These are phyloP conservation scores for Diplazon laetatorius DNA, from an alignment of 2,888 invertebrate genomes.

Conservation along the genomic window DNA sequence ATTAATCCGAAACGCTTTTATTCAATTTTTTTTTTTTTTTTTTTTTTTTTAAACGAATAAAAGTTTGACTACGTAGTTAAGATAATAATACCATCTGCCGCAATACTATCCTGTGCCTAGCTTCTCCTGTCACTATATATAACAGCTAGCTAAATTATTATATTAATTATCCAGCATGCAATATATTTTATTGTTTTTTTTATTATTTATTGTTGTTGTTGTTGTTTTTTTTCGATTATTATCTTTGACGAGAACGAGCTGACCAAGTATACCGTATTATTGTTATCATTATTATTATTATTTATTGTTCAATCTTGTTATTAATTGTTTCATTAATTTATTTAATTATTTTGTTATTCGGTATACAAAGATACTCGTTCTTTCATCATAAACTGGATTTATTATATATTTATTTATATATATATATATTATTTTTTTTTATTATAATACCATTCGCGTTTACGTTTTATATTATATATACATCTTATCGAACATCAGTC, in stretches of 20 bases:
- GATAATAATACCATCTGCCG: constrained; percentile 76
- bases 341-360: no score
- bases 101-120: constrained; percentile 82
- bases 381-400: constrained; percentile 13
- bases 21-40: no score
- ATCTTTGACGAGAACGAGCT: constrained; percentile 42
- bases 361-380: constrained; percentile 30
- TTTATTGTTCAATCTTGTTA: constrained; percentile 46
- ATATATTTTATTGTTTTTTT: no score
- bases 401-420: constrained; percentile 27
- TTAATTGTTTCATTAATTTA: constrained; percentile 32
- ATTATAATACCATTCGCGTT: constrained; percentile 43
- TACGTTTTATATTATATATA: constrained; percentile 48
- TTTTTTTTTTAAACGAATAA: no score
- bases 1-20: no score
- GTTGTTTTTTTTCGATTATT: constrained; percentile 62
- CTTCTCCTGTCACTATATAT: constrained; percentile 83
- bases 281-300: constrained; percentile 45
- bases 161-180: constrained; percentile 79
- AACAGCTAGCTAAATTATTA: constrained; percentile 81
- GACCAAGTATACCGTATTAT: constrained; percentile 45
- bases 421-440: constrained; percentile 24
- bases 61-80: constrained; percentile 58
- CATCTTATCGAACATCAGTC: constrained; percentile 43
- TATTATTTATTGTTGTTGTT: no score